Conservation (phyloP, 2,888 invertebrate species). For the Cephus sareptanus region DNA sequence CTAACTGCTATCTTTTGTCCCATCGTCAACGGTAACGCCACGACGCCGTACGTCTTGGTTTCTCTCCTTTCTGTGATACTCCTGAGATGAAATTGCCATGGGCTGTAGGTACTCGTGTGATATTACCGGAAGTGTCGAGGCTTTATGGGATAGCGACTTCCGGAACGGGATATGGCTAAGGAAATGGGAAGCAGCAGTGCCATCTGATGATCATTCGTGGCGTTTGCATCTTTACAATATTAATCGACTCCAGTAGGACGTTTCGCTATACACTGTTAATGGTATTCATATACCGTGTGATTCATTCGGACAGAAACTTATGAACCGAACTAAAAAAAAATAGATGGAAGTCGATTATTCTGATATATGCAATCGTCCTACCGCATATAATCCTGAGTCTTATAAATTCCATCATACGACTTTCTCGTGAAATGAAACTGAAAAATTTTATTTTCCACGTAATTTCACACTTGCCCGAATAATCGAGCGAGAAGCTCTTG, state of each 20-base stretch:
- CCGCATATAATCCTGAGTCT: neutral
- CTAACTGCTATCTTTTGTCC: constrained; percentile 8
- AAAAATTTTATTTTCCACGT: constrained; percentile 18
- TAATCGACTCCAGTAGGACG: neutral
- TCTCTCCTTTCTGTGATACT: neutral
- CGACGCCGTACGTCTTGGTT: constrained; percentile 8
- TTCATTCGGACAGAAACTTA: neutral
- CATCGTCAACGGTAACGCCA: constrained; percentile 11
- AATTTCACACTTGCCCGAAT: neutral
- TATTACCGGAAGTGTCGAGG: neutral
- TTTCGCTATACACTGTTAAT: neutral
- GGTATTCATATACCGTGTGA: neutral
- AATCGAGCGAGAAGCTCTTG: neutral
- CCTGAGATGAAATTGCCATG: neutral
- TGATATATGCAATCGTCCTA: neutral
- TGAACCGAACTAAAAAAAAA: neutral
- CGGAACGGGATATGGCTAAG: neutral
- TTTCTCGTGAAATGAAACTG: neutral
- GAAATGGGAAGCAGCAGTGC: neutral
- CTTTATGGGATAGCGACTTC: neutral
- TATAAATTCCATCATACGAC: neutral
- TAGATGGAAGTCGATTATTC: neutral
- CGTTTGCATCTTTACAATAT: neutral
- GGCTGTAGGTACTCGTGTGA: neutral
- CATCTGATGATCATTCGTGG: neutral